Conservation (phyloP, 2,797 vertebrate species). For the Simalia tracyae region DNA sequence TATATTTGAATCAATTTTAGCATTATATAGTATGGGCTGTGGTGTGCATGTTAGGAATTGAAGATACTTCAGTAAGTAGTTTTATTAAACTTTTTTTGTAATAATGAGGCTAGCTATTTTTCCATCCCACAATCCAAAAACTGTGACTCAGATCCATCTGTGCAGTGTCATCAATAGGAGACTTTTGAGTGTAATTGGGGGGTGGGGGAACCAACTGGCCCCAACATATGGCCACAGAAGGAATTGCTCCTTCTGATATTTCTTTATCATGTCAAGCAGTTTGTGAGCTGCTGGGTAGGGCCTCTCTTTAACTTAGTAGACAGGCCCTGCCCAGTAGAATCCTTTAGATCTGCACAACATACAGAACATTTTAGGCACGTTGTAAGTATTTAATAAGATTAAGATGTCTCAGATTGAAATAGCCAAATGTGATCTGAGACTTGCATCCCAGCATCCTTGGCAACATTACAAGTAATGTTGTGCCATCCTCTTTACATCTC, state of each 20-base stretch:
- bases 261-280: neutral
- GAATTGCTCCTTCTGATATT: neutral
- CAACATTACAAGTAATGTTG: neutral
- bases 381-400: neutral
- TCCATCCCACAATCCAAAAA: neutral
- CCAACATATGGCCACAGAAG: neutral
- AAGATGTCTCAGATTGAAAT: neutral
- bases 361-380: neutral
- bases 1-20: neutral
- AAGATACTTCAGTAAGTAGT: neutral
- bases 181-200: neutral
- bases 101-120: neutral
- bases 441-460: too few relatives aligned
- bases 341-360: neutral
- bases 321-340: neutral
- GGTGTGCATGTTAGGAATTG: neutral
- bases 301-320: neutral
- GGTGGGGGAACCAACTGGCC: neutral
- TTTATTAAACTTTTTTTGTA: neutral
- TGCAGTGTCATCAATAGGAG: neutral
- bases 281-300: neutral
- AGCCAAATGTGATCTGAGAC: neutral
- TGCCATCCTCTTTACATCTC: neutral
- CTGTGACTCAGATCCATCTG: neutral
- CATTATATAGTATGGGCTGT: neutral